Evolutionary conservation across 2,113 vertebrate species (phyloP), one percentile per base, ranked within the genome.

Genomic region (Hippocampus barbouri): DNA sequence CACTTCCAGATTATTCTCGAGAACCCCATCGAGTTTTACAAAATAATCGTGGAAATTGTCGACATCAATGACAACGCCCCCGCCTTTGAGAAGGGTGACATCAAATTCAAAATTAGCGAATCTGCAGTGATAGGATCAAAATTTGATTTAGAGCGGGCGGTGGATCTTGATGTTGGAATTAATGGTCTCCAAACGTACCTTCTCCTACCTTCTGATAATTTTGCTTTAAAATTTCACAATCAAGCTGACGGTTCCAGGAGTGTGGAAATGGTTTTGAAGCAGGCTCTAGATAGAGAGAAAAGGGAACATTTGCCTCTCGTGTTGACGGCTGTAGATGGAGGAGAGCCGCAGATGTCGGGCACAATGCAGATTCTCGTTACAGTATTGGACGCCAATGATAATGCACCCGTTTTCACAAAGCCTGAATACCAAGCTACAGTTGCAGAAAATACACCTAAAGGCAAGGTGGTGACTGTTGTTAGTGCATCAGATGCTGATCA

Each of bases 401-500:
- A 94, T 0, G 34, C 79, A 5, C 91, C 88, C 2, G 66, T 87
- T 15, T 92, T 90, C 70, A 62, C 61, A 6, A 64, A 85, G 65
- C 40, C 82, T 0, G 9, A 87, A 0, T 93, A 93, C 65, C 83
- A 77, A 23, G 87, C 83, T 1, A 66, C 81, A 14, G 43, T 93
- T 0, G 70, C 41, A 0, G 90, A 93, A 76, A 88, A 88, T 59
- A 76, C 82, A 2, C 45, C 78, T 0, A 74, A 41, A 62, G 83
- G 86, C 27, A 83, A 80, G 0, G 2, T 72, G 1, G 27, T 89
- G 1, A 72, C 75, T 1, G 73, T 38, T 12, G 85, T 94, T 1
- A 76, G 69, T 25, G 93, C 93, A 6, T 85, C 81, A 4, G 93
- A 94, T 72, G 68, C 73, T 20, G 93, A 94, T 16, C 83, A 91